These are phyloP conservation scores for Gryon sp. DNA, from an alignment of 1,140 invertebrate species.

Conservation along the genomic window DNA sequence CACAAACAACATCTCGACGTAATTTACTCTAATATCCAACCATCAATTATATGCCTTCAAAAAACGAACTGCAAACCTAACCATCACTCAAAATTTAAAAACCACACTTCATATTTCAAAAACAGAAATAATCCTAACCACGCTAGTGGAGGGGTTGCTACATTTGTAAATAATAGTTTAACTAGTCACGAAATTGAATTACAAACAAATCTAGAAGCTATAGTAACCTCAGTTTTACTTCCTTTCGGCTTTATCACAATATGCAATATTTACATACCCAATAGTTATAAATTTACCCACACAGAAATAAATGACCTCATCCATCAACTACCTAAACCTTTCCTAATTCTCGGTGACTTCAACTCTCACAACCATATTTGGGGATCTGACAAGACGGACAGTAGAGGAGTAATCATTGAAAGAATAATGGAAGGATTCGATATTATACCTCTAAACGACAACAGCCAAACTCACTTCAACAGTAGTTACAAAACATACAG, in stretches of 20 bases:
- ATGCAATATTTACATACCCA: slow-evolving; percentile 36
- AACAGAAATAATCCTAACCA: slow-evolving; percentile 3
- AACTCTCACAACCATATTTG: slow-evolving; percentile 66
- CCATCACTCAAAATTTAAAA: not conserved
- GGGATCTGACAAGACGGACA: slow-evolving; percentile 61
- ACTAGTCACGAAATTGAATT: slow-evolving; percentile 1
- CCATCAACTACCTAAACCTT: slow-evolving; percentile 63
- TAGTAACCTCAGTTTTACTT: not conserved
- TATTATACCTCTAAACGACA: not conserved
- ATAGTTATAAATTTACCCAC: slow-evolving; percentile 31
- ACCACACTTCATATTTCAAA: slow-evolving; percentile 5
- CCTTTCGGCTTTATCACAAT: not conserved
- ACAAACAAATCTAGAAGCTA: slow-evolving; percentile 11
- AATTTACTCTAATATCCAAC: no score
- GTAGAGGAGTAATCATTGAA: slow-evolving; percentile 60
- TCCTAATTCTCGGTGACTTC: slow-evolving; percentile 66
- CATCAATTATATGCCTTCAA: no score
- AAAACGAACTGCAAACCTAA: slow-evolving; percentile 29
- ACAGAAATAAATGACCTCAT: slow-evolving; percentile 56
- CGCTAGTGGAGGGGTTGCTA: slow-evolving; percentile 23
- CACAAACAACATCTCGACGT: no score
- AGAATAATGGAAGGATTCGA: not conserved
- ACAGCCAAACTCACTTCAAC: not conserved
- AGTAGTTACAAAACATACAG: slow-evolving; percentile 44
- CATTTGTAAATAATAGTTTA: slow-evolving; percentile 5